Base-by-base conservation (phyloP, 2,797 vertebrate species). In the Scolopax rusticola region DNA sequence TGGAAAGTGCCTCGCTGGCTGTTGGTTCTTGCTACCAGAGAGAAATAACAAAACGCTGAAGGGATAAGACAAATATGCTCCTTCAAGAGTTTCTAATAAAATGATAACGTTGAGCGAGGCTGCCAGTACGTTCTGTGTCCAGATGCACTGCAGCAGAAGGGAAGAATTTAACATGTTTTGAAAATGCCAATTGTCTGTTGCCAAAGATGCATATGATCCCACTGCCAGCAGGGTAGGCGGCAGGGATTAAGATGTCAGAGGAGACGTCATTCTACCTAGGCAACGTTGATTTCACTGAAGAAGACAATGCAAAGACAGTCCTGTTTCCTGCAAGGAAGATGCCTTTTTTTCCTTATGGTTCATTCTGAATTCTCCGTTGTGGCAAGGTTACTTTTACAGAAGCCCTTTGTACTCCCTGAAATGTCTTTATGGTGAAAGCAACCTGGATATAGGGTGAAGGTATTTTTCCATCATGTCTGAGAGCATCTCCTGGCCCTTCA, bases 121-220 rank as follows among this genome's bases (percentile, higher is more conserved):
- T 93, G 86, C 84, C 95, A 87, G 89, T 85, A 59, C 0, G 10
- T 92, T 96, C 69, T 4, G 1, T 92, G 78, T 85, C 88, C 71
- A 23, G 14, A 93, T 87, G 88, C 71, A 87, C 81, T 65, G 78
- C 94, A 94, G 92, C 90, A 97, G 94, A 96, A 96, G 94, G 94
- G 86, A 85, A 75, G 88, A 85, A 87, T 90, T 80, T 93, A 87
- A 78, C 54, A 41, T 83, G 69, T 90, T 95, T 89, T 92, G 93
- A 94, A 95, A 96, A 97, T 94, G 93, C 88, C 93, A 93, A 0
- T 93, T 89, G 41, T 77, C 84, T 89, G 41, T 87, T 95, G 92
- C 91, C 75, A 87, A 89, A 96, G 84, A 80, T 83, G 81, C 64
- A 12, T 56, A 11, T 40, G 84, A 93, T 89, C 67, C 88, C 64